phyloP scores from a whole-genome alignment of 2,797 vertebrate species.

The Siniperca obscura region DNA sequence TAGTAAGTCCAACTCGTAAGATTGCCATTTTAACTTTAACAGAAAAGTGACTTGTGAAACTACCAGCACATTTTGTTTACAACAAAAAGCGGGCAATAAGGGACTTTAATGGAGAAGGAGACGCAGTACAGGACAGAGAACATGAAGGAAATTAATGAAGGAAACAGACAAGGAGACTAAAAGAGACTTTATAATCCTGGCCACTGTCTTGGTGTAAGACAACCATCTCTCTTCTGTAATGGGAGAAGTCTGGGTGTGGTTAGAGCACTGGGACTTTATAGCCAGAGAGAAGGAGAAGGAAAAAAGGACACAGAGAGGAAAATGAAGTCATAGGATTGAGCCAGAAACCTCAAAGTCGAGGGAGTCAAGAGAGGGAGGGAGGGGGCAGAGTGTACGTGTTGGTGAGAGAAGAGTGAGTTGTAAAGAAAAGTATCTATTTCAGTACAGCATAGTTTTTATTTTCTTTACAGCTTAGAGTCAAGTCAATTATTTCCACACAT shows the following conservation, averaged over 20 bases:
- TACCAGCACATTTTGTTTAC: background rate
- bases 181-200: background rate
- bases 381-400: conserved; percentile 40
- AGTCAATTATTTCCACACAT: conserved; percentile 74
- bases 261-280: conserved; percentile 71
- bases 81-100: background rate
- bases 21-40: background rate
- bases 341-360: conserved; percentile 75
- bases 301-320: conserved; percentile 60
- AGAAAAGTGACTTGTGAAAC: background rate
- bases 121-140: background rate
- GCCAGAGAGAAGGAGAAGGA: conserved; percentile 56
- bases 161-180: conserved; percentile 18
- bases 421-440: conserved; percentile 73
- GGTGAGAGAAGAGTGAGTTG: conserved; percentile 60
- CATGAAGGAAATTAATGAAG: background rate
- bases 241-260: conserved; percentile 83
- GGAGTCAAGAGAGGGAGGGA: conserved; percentile 26
- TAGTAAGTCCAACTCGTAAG: background rate
- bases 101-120: background rate
- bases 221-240: conserved; percentile 74
- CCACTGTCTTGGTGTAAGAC: conserved; percentile 42
- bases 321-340: conserved; percentile 79
- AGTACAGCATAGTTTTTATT: conserved; percentile 40
- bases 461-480: conserved; percentile 32